Evolutionary conservation across 2,888 invertebrate genomes (phyloP).

Genomic region (Amorpha juglandis): DNA sequence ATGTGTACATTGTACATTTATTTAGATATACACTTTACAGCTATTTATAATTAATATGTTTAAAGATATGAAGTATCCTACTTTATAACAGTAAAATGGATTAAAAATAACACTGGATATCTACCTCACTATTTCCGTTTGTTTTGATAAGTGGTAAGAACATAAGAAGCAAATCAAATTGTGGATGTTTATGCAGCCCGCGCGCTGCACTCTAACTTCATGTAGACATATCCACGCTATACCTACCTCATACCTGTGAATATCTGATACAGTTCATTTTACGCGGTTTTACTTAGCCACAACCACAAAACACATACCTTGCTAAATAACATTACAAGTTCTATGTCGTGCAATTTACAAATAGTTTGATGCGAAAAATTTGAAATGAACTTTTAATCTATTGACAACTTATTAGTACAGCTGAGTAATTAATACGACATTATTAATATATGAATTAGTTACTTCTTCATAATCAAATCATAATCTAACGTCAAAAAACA

Average conservation of each 20-base stretch:
- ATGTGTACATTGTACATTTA: background rate
- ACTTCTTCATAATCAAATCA: too few relatives aligned
- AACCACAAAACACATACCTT: conserved; percentile 22
- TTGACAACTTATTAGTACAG: too few relatives aligned
- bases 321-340: too few relatives aligned
- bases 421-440: too few relatives aligned
- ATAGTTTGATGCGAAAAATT: too few relatives aligned
- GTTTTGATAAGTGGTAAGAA: background rate
- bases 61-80: background rate
- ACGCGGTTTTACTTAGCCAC: conserved; percentile 46
- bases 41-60: background rate
- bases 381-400: too few relatives aligned
- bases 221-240: conserved; percentile 20
- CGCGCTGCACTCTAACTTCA: background rate
- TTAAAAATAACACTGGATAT: background rate
- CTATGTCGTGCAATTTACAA: too few relatives aligned
- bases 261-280: conserved; percentile 36
- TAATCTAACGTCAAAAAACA: too few relatives aligned
- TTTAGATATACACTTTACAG: background rate
- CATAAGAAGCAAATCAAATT: background rate
- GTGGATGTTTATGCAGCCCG: background rate
- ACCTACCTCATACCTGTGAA: background rate
- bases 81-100: background rate
- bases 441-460: too few relatives aligned
- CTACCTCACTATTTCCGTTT: background rate